Evolutionary conservation across 2,113 vertebrate genomes (phyloP), one percentile per base, ranked within the genome.

Genomic region (Varanus salvator): DNA sequence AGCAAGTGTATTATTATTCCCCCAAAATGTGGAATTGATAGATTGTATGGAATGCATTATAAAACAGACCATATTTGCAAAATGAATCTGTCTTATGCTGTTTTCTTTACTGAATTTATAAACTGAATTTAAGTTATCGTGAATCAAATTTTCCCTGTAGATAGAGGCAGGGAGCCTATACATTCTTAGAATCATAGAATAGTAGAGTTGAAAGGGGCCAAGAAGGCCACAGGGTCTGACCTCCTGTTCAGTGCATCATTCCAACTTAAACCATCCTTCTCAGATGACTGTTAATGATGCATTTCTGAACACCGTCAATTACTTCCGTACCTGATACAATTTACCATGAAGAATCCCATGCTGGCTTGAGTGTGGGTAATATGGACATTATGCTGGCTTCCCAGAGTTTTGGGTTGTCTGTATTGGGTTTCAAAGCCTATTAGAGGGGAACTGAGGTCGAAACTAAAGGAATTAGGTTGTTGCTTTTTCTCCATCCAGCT

Each of bases 21-120:
- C 38, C 90, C 66, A 91, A 90, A 93, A 89, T 95, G 78, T 87
- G 89, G 50, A 76, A 66, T 78, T 84, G 48, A 90, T 72, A 84
- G 1, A 92, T 91, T 95, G 91, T 75, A 52, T 80, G 19, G 68
- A 31, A 12, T 75, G 64, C 57, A 50, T 82, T 27, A 54, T 68
- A 75, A 89, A 85, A 89, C 85, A 90, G 60, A 29, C 81, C n/a
- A 15, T 64, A 74, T 93, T 92, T 92, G 60, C 74, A 92, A 90
- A 90, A 4, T 44, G 74, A 85, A 89, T 89, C 38, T 29, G 50
- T 34, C 88, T 29, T 82, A 68, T n/a, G 80, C 57, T 90, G 72
- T 0, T 38, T 85, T 84, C 25, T 38, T 92, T 68, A 77, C 23
- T 9, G 48, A 7, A 17, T 54, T 44, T 57, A 9, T 81, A 87